Conservation (phyloP, 2,888 invertebrate species). For the Drosophila nigricruria region DNA sequence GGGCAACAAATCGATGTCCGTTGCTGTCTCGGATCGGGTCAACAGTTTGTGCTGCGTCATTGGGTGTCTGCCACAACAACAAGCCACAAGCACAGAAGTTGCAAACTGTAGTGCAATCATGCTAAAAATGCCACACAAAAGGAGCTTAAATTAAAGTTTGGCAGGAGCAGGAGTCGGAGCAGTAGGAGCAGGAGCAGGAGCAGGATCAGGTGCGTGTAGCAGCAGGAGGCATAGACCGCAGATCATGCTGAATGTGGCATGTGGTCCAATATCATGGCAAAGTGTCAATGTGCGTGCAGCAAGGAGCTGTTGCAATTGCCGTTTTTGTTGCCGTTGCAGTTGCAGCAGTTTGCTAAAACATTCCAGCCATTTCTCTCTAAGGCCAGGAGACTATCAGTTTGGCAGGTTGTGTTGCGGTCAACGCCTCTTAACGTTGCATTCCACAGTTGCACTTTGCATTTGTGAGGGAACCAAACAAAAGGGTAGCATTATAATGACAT, state of each 20-base stretch:
- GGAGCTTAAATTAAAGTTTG: conserved; percentile 65
- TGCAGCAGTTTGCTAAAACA: background rate
- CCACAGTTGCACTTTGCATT: conserved; percentile 58
- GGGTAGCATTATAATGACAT: conserved; percentile 41
- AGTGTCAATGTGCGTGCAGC: conserved; percentile 65
- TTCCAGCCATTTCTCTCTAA: conserved; percentile 9
- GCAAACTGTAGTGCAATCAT: conserved; percentile 59
- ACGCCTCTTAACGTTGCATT: conserved; percentile 40
- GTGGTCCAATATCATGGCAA: conserved; percentile 61
- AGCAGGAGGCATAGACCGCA: conserved; percentile 35
- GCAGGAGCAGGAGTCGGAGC: conserved; percentile 9
- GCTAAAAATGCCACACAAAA: conserved; percentile 69
- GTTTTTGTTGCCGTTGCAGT: conserved; percentile 10
- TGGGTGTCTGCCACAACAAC: conserved; percentile 51
- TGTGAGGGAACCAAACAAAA: conserved; percentile 20
- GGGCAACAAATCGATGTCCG: conserved; percentile 33
- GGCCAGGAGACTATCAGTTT: conserved; percentile 51
- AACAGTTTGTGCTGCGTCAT: conserved; percentile 64
- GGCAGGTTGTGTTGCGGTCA: conserved; percentile 48
- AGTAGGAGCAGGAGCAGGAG: conserved; percentile 1
- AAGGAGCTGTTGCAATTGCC: background rate
- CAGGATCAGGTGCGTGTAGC: background rate
- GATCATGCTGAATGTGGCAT: conserved; percentile 45
- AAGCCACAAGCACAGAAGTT: conserved; percentile 59
- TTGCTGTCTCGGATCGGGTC: conserved; percentile 1